Conservation (phyloP, 2,113 vertebrate genomes). For the Grallaria varia region DNA sequence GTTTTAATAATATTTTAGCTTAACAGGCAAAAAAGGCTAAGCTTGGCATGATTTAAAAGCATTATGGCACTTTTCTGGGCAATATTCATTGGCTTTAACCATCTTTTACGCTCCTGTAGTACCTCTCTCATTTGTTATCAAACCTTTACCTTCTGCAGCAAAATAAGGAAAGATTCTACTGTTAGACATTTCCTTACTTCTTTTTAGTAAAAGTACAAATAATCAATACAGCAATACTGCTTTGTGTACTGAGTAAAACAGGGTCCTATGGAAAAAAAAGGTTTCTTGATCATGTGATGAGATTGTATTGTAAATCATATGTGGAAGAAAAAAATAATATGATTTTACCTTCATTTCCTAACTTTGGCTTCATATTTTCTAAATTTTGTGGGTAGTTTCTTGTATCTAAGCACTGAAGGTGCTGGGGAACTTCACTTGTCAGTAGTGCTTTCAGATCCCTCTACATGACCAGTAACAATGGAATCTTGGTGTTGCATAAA, state of each 20-base stretch:
- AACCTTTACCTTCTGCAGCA: neutral
- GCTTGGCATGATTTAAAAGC: neutral
- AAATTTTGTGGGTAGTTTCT: accelerated
- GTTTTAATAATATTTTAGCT: neutral
- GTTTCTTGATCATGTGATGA: neutral
- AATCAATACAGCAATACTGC: neutral
- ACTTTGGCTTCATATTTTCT: neutral
- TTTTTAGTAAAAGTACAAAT: neutral
- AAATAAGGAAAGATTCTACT: neutral
- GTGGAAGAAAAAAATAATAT: neutral
- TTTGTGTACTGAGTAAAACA: accelerated
- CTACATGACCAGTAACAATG: neutral
- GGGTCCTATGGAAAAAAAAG: neutral
- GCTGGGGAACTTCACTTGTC: neutral
- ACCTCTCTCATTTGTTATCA: neutral
- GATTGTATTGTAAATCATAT: neutral
- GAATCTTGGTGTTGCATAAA: neutral
- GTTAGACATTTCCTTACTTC: neutral
- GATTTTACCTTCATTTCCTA: neutral
- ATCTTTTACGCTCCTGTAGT: neutral
- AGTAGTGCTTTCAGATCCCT: neutral
- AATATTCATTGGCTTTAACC: neutral
- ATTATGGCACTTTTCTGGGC: neutral
- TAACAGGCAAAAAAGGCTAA: neutral
- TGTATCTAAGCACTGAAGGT: neutral